Base-by-base conservation (phyloP, 2,113 vertebrate genomes). In the Fulica atra region DNA sequence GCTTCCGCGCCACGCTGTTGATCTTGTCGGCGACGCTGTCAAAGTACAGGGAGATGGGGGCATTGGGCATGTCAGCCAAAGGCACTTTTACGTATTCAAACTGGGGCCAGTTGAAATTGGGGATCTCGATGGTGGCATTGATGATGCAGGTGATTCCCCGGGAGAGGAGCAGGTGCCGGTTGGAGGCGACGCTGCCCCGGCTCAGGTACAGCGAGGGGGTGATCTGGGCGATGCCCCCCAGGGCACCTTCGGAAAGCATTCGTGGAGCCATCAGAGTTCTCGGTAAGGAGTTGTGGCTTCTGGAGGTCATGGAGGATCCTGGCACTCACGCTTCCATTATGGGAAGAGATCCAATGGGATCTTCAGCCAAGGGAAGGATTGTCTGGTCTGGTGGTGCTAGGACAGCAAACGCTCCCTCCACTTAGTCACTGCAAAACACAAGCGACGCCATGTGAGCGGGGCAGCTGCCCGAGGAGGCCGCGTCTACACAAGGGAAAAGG, bases 41-140 rank as follows among this genome's bases (percentile, higher is more conserved):
- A 83, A 99, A 99, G 97, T 99, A 99, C 46, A 99, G 95, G 40
- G 99, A 99, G 96, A 99, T 99, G 77, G 99, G 99, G 8, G 99
- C 99, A 51, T 99, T 99, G 48, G 99, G 99, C 98, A 99, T 98
- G 92, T 99, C 99, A 0, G 99, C 99, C 97, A 99, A 97, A 65
- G 99, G 99, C 95, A 99, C 99, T 98, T 99, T 99, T 4, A 99
- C 98, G 5, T 99, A 99, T 94, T 99, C 99, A 83, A 99, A 98
- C 81, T 99, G 99, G 13, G 99, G 99, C 99, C 99, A 99, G 98
- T 99, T 99, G 95, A 99, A 99, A 96, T 99, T 99, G 92, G 99
- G 99, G 70, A 99, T 99, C 98, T 99, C 99, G 13, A 99, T 99
- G 97, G 99, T 99, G 61, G 99, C 99, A 7, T 99, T 99, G 92